Evolutionary conservation across 2,797 vertebrate genomes (phyloP), one percentile per base, ranked within the genome.

Genomic region (Sternotherus odoratus): DNA sequence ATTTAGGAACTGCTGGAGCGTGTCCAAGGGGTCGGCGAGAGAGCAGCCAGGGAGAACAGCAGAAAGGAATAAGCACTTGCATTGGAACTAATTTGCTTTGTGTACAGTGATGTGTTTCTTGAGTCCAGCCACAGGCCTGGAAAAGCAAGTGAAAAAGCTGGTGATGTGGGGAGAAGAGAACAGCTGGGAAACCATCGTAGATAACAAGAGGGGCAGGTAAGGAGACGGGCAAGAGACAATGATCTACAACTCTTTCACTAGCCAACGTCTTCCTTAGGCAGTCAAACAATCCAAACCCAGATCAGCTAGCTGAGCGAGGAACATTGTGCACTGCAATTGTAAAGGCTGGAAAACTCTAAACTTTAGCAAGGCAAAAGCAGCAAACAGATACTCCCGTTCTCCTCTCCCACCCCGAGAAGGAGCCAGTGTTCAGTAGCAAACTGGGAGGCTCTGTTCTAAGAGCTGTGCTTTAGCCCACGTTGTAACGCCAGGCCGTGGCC

Each of bases 221-320:
- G 30, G 72, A 53, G 21, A 12, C 4, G 39, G 17, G 54, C 49
- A 7, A 26, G n/a, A 30, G 79, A 12, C 12, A n/a, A 30, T 33
- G 12, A 48, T 21, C n/a, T 4, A 3, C 4, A 9, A 46, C 36
- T 19, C 53, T 28, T 12, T 11, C 53, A 4, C 77, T 13, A 16
- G 10, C 23, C 79, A 33, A 56, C 28, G 24, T 36, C 53, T 4
- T 30, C 51, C 36, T 24, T 72, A 24, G 51, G 16, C 51, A 30
- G 8, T 51, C 36, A 19, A 48, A 17, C 24, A 5, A 39, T 7
- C 78, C 10, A 21, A 30, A 17, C 51, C 53, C 8, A 54, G 78
- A 16, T 2, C 15, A 19, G 30, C 16, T 17, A n/a, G 30, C 48
- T 33, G 2, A 19, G 5, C 5, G 10, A 33, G 9, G 17, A 11